These are phyloP conservation scores for Calephelis virginiensis DNA, from an alignment of 1,140 invertebrate species.

Conservation along the genomic window DNA sequence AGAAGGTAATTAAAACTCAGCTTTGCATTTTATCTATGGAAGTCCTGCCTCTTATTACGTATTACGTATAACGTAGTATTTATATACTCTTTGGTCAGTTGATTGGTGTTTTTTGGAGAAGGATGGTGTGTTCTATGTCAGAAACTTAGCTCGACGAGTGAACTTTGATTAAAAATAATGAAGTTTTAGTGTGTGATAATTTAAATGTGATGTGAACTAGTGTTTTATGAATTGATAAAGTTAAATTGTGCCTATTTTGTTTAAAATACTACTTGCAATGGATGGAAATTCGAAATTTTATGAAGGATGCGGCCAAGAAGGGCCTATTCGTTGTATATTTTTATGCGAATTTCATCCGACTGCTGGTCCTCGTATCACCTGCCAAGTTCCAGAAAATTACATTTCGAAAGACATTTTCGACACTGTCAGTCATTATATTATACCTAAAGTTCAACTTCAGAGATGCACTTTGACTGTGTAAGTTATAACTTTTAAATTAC, in stretches of 20 bases:
- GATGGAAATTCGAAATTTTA: constrained; percentile 70
- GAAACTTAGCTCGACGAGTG: constrained; percentile 1
- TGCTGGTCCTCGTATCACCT: constrained; percentile 89
- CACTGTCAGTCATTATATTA: constrained; percentile 94
- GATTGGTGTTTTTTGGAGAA: constrained; percentile 1
- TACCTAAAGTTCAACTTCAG: constrained; percentile 94
- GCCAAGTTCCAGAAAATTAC: constrained; percentile 90
- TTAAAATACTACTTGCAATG: constrained; percentile 40
- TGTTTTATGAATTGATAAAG: constrained; percentile 1
- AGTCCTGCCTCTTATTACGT: too few relatives aligned
- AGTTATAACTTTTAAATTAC: constrained; percentile 58
- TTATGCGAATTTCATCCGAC: constrained; percentile 92
- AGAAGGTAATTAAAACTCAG: too few relatives aligned
- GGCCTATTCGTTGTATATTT: constrained; percentile 88
- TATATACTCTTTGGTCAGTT: too few relatives aligned
- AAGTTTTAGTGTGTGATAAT: neutral
- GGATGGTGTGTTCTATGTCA: neutral
- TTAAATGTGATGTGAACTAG: neutral
- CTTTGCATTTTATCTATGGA: too few relatives aligned
- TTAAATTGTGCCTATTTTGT: constrained; percentile 1
- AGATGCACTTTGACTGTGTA: constrained; percentile 92
- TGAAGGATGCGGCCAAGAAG: constrained; percentile 82
- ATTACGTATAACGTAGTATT: too few relatives aligned
- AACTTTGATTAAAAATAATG: neutral
- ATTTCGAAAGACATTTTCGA: constrained; percentile 95